phyloP scores from a whole-genome alignment of 2,113 vertebrate genomes.

The Hippocampus mohnikei region DNA sequence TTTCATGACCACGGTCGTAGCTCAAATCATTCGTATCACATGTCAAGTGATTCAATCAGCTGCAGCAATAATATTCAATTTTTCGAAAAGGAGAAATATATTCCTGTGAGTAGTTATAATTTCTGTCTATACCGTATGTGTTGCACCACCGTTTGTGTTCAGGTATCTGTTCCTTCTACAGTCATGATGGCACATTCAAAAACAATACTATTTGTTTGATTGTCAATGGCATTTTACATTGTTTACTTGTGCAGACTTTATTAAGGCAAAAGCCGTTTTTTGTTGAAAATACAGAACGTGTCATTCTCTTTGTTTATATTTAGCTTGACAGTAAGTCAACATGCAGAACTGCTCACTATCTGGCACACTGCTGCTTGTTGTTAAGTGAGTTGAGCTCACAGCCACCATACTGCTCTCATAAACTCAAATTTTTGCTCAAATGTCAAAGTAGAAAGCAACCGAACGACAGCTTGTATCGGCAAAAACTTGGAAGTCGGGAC shows the following conservation, averaged over 20 bases:
- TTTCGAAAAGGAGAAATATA: not conserved
- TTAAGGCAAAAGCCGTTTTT: no score
- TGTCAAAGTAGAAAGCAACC: no score
- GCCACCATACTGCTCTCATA: no score
- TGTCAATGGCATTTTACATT: not conserved
- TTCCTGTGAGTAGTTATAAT: not conserved
- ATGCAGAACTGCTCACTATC: no score
- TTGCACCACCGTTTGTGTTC: not conserved
- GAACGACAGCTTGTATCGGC: no score
- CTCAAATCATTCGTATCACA: no score
- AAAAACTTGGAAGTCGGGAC: no score
- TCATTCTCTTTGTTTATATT: not conserved
- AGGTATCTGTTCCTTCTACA: not conserved
- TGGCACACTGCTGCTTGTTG: no score
- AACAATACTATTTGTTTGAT: not conserved
- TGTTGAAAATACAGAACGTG: not conserved
- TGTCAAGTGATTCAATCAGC: not conserved
- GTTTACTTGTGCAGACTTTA: no score
- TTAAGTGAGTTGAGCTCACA: no score
- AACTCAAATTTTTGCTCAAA: no score
- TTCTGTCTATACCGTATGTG: not conserved
- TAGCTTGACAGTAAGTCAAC: not conserved
- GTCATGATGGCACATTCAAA: not conserved
- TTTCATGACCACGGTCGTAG: no score
- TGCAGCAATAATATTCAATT: not conserved